Evolutionary conservation across 2,113 vertebrate genomes (phyloP), one percentile per base, ranked within the genome.

Genomic region (Oreotrochilus melanogaster): DNA sequence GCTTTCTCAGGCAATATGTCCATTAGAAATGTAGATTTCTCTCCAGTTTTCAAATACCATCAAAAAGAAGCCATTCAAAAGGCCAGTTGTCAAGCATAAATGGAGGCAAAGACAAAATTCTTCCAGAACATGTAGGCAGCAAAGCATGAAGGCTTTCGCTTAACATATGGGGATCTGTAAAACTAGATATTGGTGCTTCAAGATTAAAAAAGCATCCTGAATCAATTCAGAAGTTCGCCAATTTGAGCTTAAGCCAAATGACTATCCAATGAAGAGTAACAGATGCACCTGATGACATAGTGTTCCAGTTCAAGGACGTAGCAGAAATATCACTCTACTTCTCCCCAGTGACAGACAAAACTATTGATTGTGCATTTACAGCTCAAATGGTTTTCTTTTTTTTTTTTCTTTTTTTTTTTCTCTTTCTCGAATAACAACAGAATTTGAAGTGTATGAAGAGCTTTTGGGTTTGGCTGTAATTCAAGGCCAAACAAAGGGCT

Each of bases 331-430:
- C 87, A 82, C 85, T 95, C 76, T 69, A 42, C 28, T 74, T 95
- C 43, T 97, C 94, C 94, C 96, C 67, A 75, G 87, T 87, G 94
- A 86, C 82, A 93, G 76, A 90, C 48, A 89, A 90, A 94, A 88
- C 54, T 97, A 97, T 96, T 94, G 96, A 97, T 97, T 95, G 95
- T 47, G 80, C 96, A 85, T 97, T 97, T 97, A 76, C 92, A 96
- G 95, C 92, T 97, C 72, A 92, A 94, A 92, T 83, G 82, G 3
- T 10, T 35, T 47, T 17, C 70, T 65, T 54, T 45, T 45, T 45
- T 7, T 45, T 45, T 45, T 37, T 37, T 37, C 15, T 8, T 28
- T 78, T 79, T 56, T 58, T 57, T 18, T 3, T 0, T n/a, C 51
- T 45, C 88, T 82, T 94, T 88, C 62, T 82, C 75, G 72, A 93